Base-by-base conservation (phyloP, 1,140 invertebrate genomes). In the Aphaenogaster floridana region DNA sequence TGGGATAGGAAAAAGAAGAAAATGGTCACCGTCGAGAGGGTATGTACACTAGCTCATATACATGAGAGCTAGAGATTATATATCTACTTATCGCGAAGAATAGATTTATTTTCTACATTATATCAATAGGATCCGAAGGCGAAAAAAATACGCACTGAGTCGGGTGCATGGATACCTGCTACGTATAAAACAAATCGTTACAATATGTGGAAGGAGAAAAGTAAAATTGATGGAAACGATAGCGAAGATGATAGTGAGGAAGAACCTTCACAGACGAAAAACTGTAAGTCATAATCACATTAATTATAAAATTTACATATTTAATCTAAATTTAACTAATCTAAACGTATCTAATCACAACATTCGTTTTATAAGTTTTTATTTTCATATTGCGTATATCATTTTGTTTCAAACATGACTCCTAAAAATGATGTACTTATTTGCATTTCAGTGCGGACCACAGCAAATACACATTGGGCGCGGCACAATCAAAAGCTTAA, bases 1-100 rank as follows among this genome's bases (percentile, higher is more conserved):
- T 99, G 98, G 98, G 98, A 99, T 96, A 96, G 98, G 15, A 99
- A 99, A 94, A 97, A 97, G 94, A 99, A 99, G 96, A 99, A 98
- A 95, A 99, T 98, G 97, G 96, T 99, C n/a, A 96, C 96, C 17
- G 95, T 97, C 9, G 96, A 97, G 86, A 96, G 96, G 69, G 97
- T 97, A 94, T 79, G 94, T 93, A 50, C n/a, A 57, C 11, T 13
- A 21, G 36, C 11, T 85, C 3, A 52, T 39, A 54, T 61, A 54
- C 5, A 54, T 28, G 28, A 28, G 28, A 28, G 28, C 28, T 28
- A 28, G 28, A 28, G 28, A 28, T 28, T 28, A 28, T 28, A 28
- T 28, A 86, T 86, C 13, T 77, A 28, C 2, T 28, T 50, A 39
- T 11, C 1, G 17, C 71, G 59, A 17, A 36, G 21, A 42, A 50